Base-by-base conservation (phyloP, 2,888 invertebrate species). In the Azorinus chamasolen region DNA sequence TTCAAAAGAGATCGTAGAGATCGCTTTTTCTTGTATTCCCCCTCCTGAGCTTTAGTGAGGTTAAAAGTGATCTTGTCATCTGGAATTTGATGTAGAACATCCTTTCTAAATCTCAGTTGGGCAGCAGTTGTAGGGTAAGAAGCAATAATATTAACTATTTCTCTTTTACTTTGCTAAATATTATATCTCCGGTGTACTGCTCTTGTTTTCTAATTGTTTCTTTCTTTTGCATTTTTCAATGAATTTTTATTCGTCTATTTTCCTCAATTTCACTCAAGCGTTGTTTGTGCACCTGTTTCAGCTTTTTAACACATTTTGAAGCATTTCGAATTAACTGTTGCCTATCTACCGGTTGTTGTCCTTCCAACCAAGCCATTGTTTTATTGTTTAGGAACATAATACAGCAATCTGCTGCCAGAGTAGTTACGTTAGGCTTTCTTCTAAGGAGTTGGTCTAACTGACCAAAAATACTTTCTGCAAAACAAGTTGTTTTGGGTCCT, bases 341-440 rank as follows among this genome's bases (percentile, higher is more conserved):
- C 18, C 45, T n/a, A 16, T 14, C 45, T 51, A 6, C 4, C 25
- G 20, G 24, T 51, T 51, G 24, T 24, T 51, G 20, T 24, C 3
- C 5, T 37, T 61, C 39, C 14, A 68, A 53, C 72, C 72, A 78
- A 32, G 20, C 25, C 10, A 73, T 12, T 12, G 68, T 78, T 41
- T 72, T 72, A 37, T 78, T 70, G 41, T 71, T 76, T n/a, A 55
- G 14, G 32, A 78, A 78, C 78, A 78, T 78, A 24, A 78, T 64
- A 27, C 53, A 54, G 16, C 73, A 50, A 43, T 78, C 68, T 45
- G 69, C 72, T 27, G 69, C 78, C 27, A 64, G 48, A 8, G 66
- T 71, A 22, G 24, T 53, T 14, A 65, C 50, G 46, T 61, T 76
- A 51, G 59, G 76, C 32, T 76, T 64, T 22, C 48, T 64, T 59